phyloP scores from a whole-genome alignment of 2,113 vertebrate genomes.

The Lophius piscatorius region DNA sequence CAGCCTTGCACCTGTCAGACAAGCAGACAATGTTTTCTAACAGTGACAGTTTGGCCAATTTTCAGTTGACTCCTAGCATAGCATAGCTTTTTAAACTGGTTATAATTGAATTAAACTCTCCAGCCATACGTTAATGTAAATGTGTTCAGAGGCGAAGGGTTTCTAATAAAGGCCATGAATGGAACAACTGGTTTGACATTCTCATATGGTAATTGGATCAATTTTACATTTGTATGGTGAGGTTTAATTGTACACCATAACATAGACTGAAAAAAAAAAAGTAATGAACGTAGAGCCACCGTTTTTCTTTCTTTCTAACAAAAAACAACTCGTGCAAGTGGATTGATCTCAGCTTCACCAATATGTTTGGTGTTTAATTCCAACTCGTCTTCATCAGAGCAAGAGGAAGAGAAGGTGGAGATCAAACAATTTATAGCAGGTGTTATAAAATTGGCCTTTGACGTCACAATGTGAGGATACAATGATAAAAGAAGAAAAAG shows the following conservation, averaged over 20 bases:
- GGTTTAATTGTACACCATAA: background rate
- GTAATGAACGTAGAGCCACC: too few relatives aligned
- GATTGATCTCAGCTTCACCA: too few relatives aligned
- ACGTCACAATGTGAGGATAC: too few relatives aligned
- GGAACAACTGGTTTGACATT: background rate
- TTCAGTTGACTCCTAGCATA: background rate
- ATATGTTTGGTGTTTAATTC: too few relatives aligned
- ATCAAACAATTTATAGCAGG: too few relatives aligned
- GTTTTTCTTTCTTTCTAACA: too few relatives aligned
- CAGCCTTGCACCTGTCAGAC: slow-evolving; percentile 10
- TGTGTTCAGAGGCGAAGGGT: background rate
- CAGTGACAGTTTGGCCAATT: background rate
- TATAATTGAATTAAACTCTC: background rate
- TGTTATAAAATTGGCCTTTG: too few relatives aligned
- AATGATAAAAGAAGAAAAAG: too few relatives aligned
- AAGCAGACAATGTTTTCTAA: background rate
- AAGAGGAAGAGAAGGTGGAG: too few relatives aligned
- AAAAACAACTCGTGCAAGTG: too few relatives aligned
- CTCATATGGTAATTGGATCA: background rate
- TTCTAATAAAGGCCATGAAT: background rate
- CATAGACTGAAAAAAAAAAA: background rate
- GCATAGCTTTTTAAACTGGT: background rate
- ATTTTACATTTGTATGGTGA: background rate
- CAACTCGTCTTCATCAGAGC: too few relatives aligned
- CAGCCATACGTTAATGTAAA: background rate